Conservation (phyloP, 2,797 vertebrate species). For the Girardinus metallicus region DNA sequence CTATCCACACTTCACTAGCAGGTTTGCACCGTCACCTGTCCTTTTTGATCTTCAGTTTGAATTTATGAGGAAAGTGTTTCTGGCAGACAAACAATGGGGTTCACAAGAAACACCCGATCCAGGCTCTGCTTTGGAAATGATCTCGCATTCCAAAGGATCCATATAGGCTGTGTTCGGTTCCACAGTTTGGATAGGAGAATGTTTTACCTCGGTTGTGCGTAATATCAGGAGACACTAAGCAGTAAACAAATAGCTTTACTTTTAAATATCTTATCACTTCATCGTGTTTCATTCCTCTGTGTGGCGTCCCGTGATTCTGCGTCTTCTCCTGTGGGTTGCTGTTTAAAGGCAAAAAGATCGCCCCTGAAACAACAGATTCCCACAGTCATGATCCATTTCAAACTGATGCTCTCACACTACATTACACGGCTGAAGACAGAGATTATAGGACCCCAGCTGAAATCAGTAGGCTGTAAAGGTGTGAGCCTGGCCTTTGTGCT, state of each 20-base stretch:
- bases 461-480: slow-evolving; percentile 21
- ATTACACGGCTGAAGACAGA: slow-evolving; percentile 18
- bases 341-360: neutral
- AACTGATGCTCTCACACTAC: slow-evolving; percentile 19
- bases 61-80: slow-evolving; percentile 23
- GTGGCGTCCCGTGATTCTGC: slow-evolving; percentile 53
- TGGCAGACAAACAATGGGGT: slow-evolving; percentile 29
- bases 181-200: slow-evolving; percentile 36
- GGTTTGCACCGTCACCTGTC: slow-evolving; percentile 32
- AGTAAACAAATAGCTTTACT: slow-evolving; percentile 78
- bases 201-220: slow-evolving; percentile 32
- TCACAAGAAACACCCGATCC: slow-evolving; percentile 32
- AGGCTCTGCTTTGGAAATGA: slow-evolving; percentile 49
- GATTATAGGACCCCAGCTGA: slow-evolving; percentile 16
- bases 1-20: slow-evolving; percentile 50
- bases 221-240: slow-evolving; percentile 36
- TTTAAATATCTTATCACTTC: slow-evolving; percentile 51
- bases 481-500: slow-evolving; percentile 18
- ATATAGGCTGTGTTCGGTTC: slow-evolving; percentile 27
- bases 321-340: slow-evolving; percentile 12
- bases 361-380: neutral
- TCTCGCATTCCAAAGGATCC: slow-evolving; percentile 81
- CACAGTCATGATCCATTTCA: slow-evolving; percentile 25
- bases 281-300: neutral
- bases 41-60: slow-evolving; percentile 10